Evolutionary conservation across 1,140 invertebrate species (phyloP).

Genomic region (Steinernema feltiae): DNA sequence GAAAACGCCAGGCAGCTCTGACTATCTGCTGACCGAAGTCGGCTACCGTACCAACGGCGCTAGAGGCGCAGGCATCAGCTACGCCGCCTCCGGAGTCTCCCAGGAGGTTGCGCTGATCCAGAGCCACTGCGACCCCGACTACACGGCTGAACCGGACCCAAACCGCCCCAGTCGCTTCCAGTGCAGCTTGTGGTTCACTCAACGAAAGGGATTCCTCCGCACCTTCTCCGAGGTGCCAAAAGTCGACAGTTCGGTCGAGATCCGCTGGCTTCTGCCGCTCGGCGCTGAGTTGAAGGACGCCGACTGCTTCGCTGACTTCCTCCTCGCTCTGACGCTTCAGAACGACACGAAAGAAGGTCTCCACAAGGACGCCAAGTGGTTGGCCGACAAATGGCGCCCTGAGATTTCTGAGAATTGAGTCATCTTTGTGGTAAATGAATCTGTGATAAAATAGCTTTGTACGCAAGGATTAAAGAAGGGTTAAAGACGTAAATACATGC

Average conservation of each 20-base stretch:
- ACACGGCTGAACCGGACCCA: background rate
- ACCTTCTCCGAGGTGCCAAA: background rate
- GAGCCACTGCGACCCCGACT: background rate
- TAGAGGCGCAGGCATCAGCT: background rate
- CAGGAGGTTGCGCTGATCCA: background rate
- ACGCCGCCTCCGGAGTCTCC: background rate
- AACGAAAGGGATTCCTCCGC: background rate
- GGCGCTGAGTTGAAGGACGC: background rate
- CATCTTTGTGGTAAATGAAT: too few relatives aligned
- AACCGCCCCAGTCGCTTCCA: background rate
- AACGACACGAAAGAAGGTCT: background rate
- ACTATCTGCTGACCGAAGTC: background rate
- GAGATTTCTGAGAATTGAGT: background rate
- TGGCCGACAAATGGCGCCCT: background rate
- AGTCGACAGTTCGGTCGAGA: background rate
- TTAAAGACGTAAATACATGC: too few relatives aligned
- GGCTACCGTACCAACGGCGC: conserved; percentile 1
- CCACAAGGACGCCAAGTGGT: background rate
- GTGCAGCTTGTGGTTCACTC: background rate
- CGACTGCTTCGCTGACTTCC: background rate
- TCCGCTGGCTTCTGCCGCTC: background rate
- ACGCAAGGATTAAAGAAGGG: too few relatives aligned
- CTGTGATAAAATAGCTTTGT: too few relatives aligned
- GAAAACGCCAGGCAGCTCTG: background rate
- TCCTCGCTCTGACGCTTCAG: background rate